phyloP scores from a whole-genome alignment of 1,140 invertebrate genomes.

The Aphaenogaster floridana region DNA sequence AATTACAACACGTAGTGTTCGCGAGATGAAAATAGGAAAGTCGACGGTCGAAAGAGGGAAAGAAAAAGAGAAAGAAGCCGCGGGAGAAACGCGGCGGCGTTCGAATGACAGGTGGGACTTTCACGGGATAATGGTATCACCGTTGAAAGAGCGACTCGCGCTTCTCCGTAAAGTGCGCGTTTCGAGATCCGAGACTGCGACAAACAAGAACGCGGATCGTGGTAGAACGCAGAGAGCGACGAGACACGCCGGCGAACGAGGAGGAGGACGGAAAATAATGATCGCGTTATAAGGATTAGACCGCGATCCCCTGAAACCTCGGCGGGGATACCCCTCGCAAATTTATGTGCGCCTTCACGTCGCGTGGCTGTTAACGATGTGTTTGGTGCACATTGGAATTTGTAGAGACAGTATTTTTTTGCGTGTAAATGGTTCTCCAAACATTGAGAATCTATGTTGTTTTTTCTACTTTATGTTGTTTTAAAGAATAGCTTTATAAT shows the following conservation, averaged over 20 bases:
- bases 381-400: not conserved
- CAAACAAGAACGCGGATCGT: conserved; percentile 46
- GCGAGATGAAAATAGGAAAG: conserved; percentile 15
- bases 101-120: conserved; percentile 66
- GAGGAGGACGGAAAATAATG: conserved; percentile 19
- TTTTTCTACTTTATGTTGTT: not conserved
- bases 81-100: conserved; percentile 26
- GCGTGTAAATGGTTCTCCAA: not conserved
- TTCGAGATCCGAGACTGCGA: conserved; percentile 41
- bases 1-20: not conserved
- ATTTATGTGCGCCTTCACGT: conserved; percentile 4
- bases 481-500: not conserved
- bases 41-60: not conserved
- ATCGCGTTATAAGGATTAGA: conserved; percentile 56
- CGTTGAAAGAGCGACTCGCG: conserved; percentile 30
- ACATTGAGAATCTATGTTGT: not conserved
- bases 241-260: not conserved
- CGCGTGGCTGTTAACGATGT: conserved; percentile 30
- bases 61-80: not conserved
- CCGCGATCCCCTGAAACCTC: conserved; percentile 10
- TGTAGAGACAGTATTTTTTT: not conserved
- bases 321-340: not conserved
- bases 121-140: conserved; percentile 71
- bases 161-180: conserved; percentile 14
- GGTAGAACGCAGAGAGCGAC: not conserved